These are phyloP conservation scores for Tenthredo amoena DNA, from an alignment of 2,888 invertebrate genomes.

Conservation along the genomic window DNA sequence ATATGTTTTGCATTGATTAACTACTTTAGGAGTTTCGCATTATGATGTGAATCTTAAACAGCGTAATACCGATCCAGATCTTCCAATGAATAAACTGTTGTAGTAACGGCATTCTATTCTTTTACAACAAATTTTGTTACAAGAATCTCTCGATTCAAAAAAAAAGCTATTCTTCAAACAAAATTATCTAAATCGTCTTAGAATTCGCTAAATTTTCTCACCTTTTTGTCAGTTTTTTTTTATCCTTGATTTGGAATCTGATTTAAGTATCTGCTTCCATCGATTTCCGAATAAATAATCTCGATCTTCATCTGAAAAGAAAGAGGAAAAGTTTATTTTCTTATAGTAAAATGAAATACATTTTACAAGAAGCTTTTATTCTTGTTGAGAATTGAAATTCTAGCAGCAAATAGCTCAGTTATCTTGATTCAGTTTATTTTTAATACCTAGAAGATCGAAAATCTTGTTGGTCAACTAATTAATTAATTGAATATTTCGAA, in stretches of 20 bases:
- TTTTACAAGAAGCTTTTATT: neutral
- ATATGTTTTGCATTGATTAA: slow-evolving; percentile 17
- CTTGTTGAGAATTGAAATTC: neutral
- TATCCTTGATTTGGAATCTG: neutral
- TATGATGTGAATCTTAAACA: slow-evolving; percentile 27
- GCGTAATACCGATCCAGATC: neutral
- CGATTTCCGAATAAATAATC: neutral
- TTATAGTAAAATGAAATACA: neutral
- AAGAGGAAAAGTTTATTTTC: neutral
- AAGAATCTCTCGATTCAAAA: neutral
- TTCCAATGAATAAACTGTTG: neutral
- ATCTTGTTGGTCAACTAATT: neutral
- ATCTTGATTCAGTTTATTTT: neutral
- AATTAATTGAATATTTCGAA: neutral
- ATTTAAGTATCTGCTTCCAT: neutral
- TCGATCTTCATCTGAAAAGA: neutral
- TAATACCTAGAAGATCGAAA: neutral
- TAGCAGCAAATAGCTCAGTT: neutral
- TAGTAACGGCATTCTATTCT: neutral
- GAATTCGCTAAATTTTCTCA: neutral
- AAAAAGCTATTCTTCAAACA: neutral
- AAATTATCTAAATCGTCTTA: neutral
- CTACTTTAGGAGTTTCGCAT: slow-evolving; percentile 7
- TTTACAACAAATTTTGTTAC: neutral
- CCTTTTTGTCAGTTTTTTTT: neutral